phyloP scores from a whole-genome alignment of 2,113 vertebrate species.

The Chaetura pelagica region DNA sequence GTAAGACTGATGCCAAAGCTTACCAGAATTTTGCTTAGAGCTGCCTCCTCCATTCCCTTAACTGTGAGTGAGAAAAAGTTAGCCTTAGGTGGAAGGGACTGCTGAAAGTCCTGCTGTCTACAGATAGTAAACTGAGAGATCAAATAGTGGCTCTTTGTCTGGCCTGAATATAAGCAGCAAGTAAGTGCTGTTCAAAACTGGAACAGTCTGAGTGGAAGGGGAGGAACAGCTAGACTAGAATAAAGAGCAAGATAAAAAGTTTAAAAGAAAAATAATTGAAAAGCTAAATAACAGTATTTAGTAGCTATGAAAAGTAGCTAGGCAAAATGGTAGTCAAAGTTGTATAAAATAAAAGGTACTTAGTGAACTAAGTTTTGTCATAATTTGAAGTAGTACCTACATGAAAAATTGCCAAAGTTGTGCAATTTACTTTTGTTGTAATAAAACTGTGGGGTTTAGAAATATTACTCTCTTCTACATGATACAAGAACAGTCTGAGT shows the following conservation, averaged over 20 bases:
- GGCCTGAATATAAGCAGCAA: not conserved
- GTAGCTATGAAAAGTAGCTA: not conserved
- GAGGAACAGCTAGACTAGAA: not conserved
- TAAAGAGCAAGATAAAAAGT: not conserved
- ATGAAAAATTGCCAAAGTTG: fast-evolving
- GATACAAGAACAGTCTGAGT: not conserved
- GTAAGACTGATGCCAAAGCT: not conserved
- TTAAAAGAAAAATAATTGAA: not conserved
- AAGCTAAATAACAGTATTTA: not conserved
- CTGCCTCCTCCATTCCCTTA: not conserved
- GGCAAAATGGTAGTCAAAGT: not conserved
- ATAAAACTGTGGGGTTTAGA: not conserved
- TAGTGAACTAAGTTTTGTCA: not conserved
- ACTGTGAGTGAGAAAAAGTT: not conserved
- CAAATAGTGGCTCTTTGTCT: not conserved
- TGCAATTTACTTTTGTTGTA: not conserved
- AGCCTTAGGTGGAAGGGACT: not conserved
- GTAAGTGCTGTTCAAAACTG: not conserved
- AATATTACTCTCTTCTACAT: not conserved
- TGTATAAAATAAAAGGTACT: not conserved
- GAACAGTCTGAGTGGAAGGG: not conserved
- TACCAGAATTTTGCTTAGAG: not conserved
- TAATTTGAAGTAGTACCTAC: not conserved
- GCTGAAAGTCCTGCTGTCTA: not conserved
- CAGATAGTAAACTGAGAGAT: not conserved